These are phyloP conservation scores for Diadumene lineata DNA, from an alignment of 92 coral and sea anemone species.

Conservation along the genomic window DNA sequence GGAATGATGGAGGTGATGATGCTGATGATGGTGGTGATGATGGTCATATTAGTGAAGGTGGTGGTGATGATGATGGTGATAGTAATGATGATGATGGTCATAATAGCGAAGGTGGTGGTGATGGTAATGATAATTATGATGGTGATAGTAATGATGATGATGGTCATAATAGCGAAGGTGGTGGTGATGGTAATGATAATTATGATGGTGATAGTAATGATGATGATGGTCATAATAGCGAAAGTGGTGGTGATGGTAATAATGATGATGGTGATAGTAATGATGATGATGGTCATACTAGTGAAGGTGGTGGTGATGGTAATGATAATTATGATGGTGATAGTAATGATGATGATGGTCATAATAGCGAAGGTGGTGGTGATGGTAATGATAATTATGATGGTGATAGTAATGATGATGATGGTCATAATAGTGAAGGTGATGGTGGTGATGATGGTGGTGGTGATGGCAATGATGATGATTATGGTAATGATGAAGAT, in stretches of 20 bases:
- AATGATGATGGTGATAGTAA: background rate
- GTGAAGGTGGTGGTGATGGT: background rate
- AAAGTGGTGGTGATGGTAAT: background rate
- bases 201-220: background rate
- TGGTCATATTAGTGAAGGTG: background rate
- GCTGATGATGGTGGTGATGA: background rate
- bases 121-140: background rate
- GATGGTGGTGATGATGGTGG: too few species aligned
- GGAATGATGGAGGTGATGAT: background rate
- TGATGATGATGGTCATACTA: background rate
- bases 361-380: too few species aligned
- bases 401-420: background rate
- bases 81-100: background rate
- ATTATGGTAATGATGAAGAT: background rate
- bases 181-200: background rate
- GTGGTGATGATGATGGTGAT: background rate
- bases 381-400: background rate
- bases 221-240: background rate
- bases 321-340: background rate
- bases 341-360: background rate
- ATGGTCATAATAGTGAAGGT: background rate
- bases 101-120: background rate
- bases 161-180: background rate
- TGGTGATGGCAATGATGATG: background rate
- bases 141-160: background rate